Conservation (phyloP, 2,888 invertebrate species). For the Dryobotodes eremita region DNA sequence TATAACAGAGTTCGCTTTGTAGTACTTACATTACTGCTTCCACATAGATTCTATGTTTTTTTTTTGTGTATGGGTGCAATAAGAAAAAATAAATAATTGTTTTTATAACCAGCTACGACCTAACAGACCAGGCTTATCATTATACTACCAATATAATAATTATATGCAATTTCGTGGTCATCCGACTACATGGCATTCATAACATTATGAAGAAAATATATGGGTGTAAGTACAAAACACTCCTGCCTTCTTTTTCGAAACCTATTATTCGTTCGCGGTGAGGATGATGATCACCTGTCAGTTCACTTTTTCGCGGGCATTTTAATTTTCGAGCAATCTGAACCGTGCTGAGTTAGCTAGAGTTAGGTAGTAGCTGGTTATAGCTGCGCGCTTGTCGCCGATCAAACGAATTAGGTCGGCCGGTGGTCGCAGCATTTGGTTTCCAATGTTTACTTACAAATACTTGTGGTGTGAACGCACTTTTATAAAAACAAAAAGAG, state of each 20-base stretch:
- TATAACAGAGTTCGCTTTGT: conserved; percentile 20
- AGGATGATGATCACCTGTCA: background rate
- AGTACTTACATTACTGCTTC: background rate
- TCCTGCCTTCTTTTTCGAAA: background rate
- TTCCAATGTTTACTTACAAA: background rate
- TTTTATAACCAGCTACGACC: background rate
- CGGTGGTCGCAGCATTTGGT: background rate
- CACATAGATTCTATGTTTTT: background rate
- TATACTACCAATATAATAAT: background rate
- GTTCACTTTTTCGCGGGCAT: background rate
- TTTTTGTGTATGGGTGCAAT: conserved; percentile 9
- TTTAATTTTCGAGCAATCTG: background rate
- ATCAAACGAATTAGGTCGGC: background rate
- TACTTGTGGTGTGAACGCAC: background rate
- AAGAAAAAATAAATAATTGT: background rate
- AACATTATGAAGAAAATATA: background rate
- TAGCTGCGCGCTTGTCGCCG: background rate
- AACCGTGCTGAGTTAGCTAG: too few relatives aligned
- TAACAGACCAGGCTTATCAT: background rate
- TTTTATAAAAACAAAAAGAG: background rate
- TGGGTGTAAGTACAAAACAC: background rate
- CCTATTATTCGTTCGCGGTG: background rate
- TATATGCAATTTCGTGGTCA: background rate
- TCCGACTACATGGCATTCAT: too few relatives aligned
- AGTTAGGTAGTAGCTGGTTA: too few relatives aligned